Evolutionary conservation across 2,797 vertebrate genomes (phyloP).

Genomic region (Podarcis lilfordi): DNA sequence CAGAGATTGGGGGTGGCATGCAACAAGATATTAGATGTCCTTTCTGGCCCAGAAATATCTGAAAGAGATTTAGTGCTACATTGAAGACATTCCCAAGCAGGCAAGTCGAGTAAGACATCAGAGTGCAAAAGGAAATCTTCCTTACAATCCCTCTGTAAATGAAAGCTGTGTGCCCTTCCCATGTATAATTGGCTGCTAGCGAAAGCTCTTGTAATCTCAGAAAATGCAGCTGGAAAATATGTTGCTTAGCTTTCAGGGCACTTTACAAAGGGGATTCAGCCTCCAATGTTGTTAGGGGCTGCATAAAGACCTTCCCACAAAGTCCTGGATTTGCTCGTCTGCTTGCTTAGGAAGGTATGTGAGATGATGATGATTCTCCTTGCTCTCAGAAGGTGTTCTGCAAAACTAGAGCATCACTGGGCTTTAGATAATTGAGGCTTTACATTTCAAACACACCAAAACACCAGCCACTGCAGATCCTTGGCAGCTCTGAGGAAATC

Average conservation of each 20-base stretch:
- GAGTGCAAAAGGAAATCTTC: not conserved
- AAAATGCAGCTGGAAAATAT: not conserved
- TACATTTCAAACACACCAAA: slow-evolving; percentile 8
- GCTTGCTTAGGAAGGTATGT: not conserved
- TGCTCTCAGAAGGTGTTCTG: not conserved
- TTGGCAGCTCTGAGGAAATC: not conserved
- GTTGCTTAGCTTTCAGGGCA: not conserved
- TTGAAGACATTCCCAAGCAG: not conserved
- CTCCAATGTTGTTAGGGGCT: not conserved
- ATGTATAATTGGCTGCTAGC: not conserved
- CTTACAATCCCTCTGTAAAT: slow-evolving; percentile 16
- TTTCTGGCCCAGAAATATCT: no score
- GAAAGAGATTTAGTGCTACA: not conserved
- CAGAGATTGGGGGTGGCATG: no score
- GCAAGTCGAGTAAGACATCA: not conserved
- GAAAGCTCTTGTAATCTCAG: not conserved
- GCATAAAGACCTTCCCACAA: not conserved
- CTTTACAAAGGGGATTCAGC: accelerated
- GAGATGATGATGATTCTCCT: not conserved
- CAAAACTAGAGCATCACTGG: not conserved
- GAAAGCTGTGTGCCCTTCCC: not conserved
- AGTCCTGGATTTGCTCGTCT: not conserved
- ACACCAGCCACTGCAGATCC: not conserved
- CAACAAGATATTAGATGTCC: no score
- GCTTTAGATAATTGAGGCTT: slow-evolving; percentile 10